Evolutionary conservation across 2,888 invertebrate species (phyloP).

Genomic region (Odontocolon sp.): DNA sequence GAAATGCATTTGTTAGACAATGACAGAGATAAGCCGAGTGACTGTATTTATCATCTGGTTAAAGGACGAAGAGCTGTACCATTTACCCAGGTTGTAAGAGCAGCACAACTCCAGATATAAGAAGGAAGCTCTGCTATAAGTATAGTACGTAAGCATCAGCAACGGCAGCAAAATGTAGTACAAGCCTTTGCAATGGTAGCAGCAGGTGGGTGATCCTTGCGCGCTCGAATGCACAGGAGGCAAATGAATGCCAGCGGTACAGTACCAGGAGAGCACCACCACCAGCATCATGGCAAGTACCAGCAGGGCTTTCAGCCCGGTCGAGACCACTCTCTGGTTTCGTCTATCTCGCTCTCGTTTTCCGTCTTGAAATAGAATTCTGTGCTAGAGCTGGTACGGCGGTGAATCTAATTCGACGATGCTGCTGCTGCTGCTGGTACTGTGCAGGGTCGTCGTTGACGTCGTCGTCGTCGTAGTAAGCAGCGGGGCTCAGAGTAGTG

Average conservation of each 20-base stretch:
- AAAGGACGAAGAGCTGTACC: no score
- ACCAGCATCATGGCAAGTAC: constrained; percentile 36
- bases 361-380: constrained; percentile 70
- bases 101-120: no score
- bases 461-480: not conserved
- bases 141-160: not conserved
- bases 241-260: constrained; percentile 42
- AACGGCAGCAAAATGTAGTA: constrained; percentile 5
- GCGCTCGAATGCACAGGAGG: constrained; percentile 34
- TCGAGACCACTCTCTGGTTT: constrained; percentile 14
- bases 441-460: not conserved
- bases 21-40: no score
- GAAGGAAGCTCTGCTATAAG: not conserved
- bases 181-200: constrained; percentile 31
- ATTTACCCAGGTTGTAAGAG: no score
- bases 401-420: constrained; percentile 67
- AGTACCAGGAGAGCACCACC: constrained; percentile 16
- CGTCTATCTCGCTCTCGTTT: constrained; percentile 19
- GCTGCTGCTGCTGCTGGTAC: not conserved
- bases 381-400: constrained; percentile 63
- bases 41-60: no score
- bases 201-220: constrained; percentile 48
- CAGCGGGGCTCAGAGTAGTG: not conserved
- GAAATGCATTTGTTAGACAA: no score
- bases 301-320: constrained; percentile 37